phyloP scores from a whole-genome alignment of 64 coral and sea anemone species.

The Acropora tenuis region DNA sequence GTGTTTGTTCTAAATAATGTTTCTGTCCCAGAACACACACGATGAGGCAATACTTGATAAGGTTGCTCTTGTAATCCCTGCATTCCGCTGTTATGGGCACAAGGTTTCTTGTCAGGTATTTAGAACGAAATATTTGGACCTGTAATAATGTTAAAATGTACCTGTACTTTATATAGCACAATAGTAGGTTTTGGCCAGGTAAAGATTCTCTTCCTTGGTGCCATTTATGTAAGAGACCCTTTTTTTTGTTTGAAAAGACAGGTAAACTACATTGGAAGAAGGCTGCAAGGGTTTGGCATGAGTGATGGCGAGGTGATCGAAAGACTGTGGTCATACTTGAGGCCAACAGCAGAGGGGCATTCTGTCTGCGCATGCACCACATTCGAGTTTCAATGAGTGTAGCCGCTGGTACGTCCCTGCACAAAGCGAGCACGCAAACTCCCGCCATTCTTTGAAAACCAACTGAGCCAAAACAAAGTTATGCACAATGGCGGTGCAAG shows the following conservation, averaged over 20 bases:
- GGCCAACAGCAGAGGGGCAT: conserved; percentile 8
- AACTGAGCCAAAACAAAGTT: too few relatives aligned
- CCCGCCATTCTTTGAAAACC: too few relatives aligned
- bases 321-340: conserved; percentile 66
- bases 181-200: too few relatives aligned
- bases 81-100: conserved; percentile 81
- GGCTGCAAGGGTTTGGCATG: conserved; percentile 58
- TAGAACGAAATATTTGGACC: not conserved
- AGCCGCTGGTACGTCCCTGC: too few relatives aligned
- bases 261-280: conserved; percentile 56
- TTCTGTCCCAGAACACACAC: conserved; percentile 39
- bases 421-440: too few relatives aligned
- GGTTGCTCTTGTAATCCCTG: conserved; percentile 59
- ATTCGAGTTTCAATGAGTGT: not conserved
- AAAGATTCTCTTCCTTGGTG: too few relatives aligned
- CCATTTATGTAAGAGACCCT: too few relatives aligned
- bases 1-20: not conserved
- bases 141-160: not conserved
- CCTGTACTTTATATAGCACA: not conserved
- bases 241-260: conserved; percentile 1
- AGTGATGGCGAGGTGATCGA: conserved; percentile 78
- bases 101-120: conserved; percentile 75
- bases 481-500: too few relatives aligned
- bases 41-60: conserved; percentile 46
- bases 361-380: not conserved